These are phyloP conservation scores for Semicossyphus pulcher DNA, from an alignment of 2,113 vertebrate species.

Conservation along the genomic window DNA sequence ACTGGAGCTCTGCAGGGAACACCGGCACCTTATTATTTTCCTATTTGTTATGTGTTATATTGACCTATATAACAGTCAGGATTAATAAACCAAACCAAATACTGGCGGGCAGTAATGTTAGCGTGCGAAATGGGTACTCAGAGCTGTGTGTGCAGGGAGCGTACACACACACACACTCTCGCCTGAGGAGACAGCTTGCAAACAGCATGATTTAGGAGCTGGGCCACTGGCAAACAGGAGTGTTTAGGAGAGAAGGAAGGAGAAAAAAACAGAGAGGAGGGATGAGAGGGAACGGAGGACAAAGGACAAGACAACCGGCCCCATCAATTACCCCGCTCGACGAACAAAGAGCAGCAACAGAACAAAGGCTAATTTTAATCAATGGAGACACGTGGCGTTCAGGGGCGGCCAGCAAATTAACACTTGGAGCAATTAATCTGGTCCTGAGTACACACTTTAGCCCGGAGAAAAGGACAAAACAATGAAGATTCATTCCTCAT, in stretches of 20 bases:
- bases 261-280: slow-evolving; percentile 21
- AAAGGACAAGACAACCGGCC: slow-evolving; percentile 34
- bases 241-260: slow-evolving; percentile 58
- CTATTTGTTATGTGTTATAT: slow-evolving; percentile 55
- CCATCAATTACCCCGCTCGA: slow-evolving; percentile 74
- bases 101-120: slow-evolving; percentile 53
- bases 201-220: slow-evolving; percentile 72
- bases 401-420: slow-evolving; percentile 64
- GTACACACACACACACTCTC: slow-evolving; percentile 10
- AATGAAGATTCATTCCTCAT: slow-evolving; percentile 32
- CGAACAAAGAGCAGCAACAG: slow-evolving; percentile 63
- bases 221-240: slow-evolving; percentile 53
- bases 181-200: slow-evolving; percentile 71
- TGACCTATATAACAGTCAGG: slow-evolving; percentile 61
- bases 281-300: slow-evolving; percentile 34
- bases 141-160: slow-evolving; percentile 23
- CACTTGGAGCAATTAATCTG: slow-evolving; percentile 71
- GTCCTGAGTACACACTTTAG: slow-evolving; percentile 32
- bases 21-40: slow-evolving; percentile 46
- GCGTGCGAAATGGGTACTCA: slow-evolving; percentile 50
- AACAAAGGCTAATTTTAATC: slow-evolving; percentile 71
- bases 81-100: slow-evolving; percentile 70
- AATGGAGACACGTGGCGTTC: slow-evolving; percentile 64
- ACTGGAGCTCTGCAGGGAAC: slow-evolving; percentile 28
- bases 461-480: slow-evolving; percentile 24